These are phyloP conservation scores for Drosophila trapezifrons DNA, from an alignment of 1,140 invertebrate genomes.

Conservation along the genomic window DNA sequence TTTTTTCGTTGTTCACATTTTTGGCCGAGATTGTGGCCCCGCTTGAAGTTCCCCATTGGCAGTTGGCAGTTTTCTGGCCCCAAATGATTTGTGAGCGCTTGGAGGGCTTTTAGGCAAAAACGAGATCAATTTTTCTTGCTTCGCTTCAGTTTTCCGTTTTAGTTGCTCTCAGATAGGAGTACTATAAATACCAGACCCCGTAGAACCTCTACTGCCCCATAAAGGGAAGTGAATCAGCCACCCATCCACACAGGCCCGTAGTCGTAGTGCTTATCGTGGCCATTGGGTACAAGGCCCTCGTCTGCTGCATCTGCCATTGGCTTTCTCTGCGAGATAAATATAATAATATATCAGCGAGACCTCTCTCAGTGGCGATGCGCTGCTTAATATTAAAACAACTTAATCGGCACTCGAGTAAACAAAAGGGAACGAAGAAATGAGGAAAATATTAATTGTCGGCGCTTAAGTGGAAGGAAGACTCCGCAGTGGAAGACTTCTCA, in stretches of 20 bases:
- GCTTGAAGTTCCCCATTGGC: neutral
- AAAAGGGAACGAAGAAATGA: conserved; percentile 42
- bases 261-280: conserved; percentile 17
- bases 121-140: conserved; percentile 1
- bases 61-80: conserved; percentile 17
- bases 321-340: conserved; percentile 22
- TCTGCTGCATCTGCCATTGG: conserved; percentile 20
- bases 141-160: neutral
- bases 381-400: conserved; percentile 67
- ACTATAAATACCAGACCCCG: conserved; percentile 8
- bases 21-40: neutral
- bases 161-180: neutral
- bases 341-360: conserved; percentile 16
- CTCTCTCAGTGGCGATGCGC: conserved; percentile 1
- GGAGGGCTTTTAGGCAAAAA: neutral
- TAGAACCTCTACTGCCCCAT: conserved; percentile 31
- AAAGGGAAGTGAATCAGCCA: conserved; percentile 24
- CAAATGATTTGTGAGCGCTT: conserved; percentile 12
- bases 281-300: conserved; percentile 40
- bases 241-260: conserved; percentile 1
- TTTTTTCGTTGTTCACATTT: conserved; percentile 14
- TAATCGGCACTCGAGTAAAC: conserved; percentile 63
- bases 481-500: conserved; percentile 8
- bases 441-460: conserved; percentile 64
- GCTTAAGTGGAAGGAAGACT: conserved; percentile 65